A percentile compares a stretch with the other conserved stretches of the same genome.
Evolutionary conservation across 2,797 vertebrate species (phyloP).

Genomic region (Sebastes itinus): DNA sequence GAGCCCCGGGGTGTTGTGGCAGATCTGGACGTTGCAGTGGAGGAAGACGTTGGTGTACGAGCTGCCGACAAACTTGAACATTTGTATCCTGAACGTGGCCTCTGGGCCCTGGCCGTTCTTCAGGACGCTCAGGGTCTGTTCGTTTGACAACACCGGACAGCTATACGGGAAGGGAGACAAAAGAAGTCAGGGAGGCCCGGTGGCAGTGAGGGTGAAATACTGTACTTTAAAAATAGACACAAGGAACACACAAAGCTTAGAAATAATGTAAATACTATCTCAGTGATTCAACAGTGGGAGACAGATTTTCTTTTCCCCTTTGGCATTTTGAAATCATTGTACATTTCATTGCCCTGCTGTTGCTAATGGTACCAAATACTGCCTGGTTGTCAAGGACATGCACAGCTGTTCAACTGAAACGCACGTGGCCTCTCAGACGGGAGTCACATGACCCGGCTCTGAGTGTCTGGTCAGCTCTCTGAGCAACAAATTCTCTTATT

Average conservation of each 20-base stretch:
- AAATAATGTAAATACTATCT: constrained; percentile 7
- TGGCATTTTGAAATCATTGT: constrained; percentile 41
- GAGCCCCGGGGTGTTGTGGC: constrained; percentile 70
- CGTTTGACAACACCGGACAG: constrained; percentile 75
- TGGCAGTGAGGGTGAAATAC: not conserved
- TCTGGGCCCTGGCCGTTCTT: constrained; percentile 80
- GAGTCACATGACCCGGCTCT: constrained; percentile 70
- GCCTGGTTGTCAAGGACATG: constrained; percentile 74
- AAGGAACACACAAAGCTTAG: not conserved
- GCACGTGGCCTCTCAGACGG: constrained; percentile 62
- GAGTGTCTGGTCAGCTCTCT: constrained; percentile 61
- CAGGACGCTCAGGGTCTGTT: constrained; percentile 77
- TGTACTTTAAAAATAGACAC: constrained; percentile 4
- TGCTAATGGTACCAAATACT: constrained; percentile 68
- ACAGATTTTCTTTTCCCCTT: constrained; percentile 12
- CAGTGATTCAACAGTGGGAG: not conserved
- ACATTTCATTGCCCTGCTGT: constrained; percentile 56
- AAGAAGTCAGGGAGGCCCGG: constrained; percentile 15
- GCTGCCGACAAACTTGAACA: constrained; percentile 84
- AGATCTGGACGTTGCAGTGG: constrained; percentile 84
- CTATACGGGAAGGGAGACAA: constrained; percentile 58
- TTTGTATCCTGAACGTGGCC: constrained; percentile 83
- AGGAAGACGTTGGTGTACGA: constrained; percentile 82
- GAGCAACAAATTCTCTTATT: constrained; percentile 74
- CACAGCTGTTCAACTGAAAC: constrained; percentile 76